Conservation (phyloP, 2,888 invertebrate species). For the Piscicola geometra region DNA sequence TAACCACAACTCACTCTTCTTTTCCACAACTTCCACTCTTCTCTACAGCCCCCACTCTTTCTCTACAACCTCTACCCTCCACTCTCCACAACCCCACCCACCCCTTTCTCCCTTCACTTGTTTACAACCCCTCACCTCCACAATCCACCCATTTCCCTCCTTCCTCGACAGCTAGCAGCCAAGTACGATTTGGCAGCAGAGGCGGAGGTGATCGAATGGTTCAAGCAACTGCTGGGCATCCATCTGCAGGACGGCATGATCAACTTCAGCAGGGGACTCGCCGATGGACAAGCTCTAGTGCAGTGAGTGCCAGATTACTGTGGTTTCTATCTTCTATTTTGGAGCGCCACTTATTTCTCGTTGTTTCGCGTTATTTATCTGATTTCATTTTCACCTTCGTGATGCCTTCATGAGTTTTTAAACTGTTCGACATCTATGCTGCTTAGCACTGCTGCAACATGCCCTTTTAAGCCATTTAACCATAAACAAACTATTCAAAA, state of each 20-base stretch:
- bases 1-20: too few relatives aligned
- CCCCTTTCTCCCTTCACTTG: neutral
- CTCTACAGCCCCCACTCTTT: neutral
- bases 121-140: neutral
- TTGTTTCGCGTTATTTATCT: neutral
- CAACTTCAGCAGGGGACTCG: constrained; percentile 56
- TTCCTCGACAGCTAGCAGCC: constrained; percentile 74
- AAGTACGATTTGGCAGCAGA: constrained; percentile 95
- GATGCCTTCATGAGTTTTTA: too few relatives aligned
- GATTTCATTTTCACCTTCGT: too few relatives aligned
- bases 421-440: too few relatives aligned
- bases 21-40: too few relatives aligned
- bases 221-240: constrained; percentile 75
- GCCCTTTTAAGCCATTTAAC: too few relatives aligned
- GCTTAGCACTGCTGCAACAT: too few relatives aligned
- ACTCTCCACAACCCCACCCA: neutral
- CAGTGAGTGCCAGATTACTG: constrained; percentile 51
- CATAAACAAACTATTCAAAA: too few relatives aligned
- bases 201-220: constrained; percentile 86
- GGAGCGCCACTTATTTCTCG: neutral
- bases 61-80: neutral
- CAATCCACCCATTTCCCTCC: neutral
- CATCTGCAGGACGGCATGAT: constrained; percentile 76
- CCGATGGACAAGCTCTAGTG: constrained; percentile 51
- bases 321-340: neutral